Conservation (phyloP, 92 coral and sea anemone genomes). For the Porites lobata region DNA sequence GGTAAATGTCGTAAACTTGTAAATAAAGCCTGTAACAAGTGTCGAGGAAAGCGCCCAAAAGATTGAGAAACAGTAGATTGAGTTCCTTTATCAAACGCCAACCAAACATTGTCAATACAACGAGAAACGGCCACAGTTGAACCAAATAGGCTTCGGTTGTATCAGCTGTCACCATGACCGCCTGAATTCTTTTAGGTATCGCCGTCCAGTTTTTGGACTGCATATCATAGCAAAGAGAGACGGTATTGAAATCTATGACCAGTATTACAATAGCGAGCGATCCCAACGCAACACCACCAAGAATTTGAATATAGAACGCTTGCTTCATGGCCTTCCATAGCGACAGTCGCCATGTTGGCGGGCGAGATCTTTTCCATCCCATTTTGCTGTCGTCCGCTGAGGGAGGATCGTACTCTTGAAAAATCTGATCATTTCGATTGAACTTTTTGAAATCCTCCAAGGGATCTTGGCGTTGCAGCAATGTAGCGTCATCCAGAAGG, state of each 20-base stretch:
- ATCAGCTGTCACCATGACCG: constrained; percentile 54
- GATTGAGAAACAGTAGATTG: constrained; percentile 53
- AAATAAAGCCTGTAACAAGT: constrained; percentile 54
- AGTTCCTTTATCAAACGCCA: constrained; percentile 64
- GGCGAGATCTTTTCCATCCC: constrained; percentile 63
- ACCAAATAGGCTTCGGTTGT: constrained; percentile 55
- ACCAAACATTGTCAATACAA: constrained; percentile 39
- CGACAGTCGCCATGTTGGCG: constrained; percentile 14
- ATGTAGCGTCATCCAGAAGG: not conserved
- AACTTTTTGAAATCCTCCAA: constrained; percentile 43
- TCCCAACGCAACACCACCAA: constrained; percentile 63
- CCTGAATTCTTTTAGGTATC: constrained; percentile 41
- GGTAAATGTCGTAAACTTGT: constrained; percentile 59
- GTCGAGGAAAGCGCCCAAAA: constrained; percentile 69
- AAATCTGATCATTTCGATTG: constrained; percentile 56
- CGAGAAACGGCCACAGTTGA: constrained; percentile 56
- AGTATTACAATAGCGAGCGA: constrained; percentile 47
- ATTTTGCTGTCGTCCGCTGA: constrained; percentile 37
- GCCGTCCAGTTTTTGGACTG: constrained; percentile 20
- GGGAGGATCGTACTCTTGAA: constrained; percentile 71
- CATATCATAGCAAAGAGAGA: constrained; percentile 60
- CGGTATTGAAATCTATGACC: constrained; percentile 74
- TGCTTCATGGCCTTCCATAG: constrained; percentile 38
- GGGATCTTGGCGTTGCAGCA: not conserved
- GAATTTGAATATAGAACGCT: constrained; percentile 65